Evolutionary conservation across 1,140 invertebrate genomes (phyloP).

Genomic region (Bombus terrestris): DNA sequence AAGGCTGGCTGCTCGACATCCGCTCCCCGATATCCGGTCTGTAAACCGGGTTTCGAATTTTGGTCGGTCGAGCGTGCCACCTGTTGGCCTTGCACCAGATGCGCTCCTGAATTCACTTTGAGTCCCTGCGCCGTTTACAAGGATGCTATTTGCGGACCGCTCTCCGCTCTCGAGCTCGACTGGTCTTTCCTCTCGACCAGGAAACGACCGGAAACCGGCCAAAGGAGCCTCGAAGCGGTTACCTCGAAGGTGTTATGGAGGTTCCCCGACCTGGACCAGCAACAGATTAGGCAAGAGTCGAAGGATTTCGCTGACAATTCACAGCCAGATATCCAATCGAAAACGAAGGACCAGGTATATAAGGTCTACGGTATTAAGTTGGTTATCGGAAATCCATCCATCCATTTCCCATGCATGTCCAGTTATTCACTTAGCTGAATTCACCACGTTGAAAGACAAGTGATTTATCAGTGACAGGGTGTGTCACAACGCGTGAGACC

Average conservation of each 20-base stretch:
- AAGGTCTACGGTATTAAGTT: not conserved
- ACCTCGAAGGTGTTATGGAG: slow-evolving; percentile 59
- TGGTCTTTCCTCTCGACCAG: slow-evolving; percentile 80
- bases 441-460: no score
- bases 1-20: slow-evolving; percentile 76
- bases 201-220: slow-evolving; percentile 54
- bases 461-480: no score
- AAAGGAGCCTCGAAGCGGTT: slow-evolving; percentile 53
- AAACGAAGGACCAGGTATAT: slow-evolving; percentile 12
- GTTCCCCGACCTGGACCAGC: slow-evolving; percentile 44
- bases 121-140: slow-evolving; percentile 86
- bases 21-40: slow-evolving; percentile 75
- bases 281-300: not conserved
- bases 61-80: slow-evolving; percentile 83
- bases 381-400: no score
- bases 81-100: slow-evolving; percentile 86
- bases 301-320: not conserved
- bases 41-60: slow-evolving; percentile 83
- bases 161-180: slow-evolving; percentile 84
- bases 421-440: no score
- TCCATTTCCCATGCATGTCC: no score
- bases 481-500: no score
- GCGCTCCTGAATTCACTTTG: slow-evolving; percentile 84
- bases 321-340: not conserved
- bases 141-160: slow-evolving; percentile 86